phyloP scores from a whole-genome alignment of 2,888 invertebrate genomes.

The Rotaria socialis region DNA sequence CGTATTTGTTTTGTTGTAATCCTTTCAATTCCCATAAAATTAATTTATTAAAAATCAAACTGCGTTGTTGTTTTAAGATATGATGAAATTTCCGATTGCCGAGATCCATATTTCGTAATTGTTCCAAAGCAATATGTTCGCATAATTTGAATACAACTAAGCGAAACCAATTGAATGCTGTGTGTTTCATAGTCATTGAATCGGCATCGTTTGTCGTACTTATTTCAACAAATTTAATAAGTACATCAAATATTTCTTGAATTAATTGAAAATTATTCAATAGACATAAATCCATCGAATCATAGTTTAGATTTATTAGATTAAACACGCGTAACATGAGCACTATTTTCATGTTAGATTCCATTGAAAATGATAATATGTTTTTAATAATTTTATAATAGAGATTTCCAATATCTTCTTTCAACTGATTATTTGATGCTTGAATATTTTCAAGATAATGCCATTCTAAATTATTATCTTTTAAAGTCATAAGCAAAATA shows the following conservation, averaged over 20 bases:
- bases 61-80: background rate
- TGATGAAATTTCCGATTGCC: background rate
- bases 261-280: background rate
- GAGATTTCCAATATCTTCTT: background rate
- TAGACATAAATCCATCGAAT: background rate
- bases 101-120: background rate
- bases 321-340: background rate
- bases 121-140: background rate
- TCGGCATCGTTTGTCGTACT: no score
- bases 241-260: background rate
- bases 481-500: background rate
- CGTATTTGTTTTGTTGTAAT: background rate
- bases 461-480: background rate
- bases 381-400: constrained; percentile 8
- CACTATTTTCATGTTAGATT: background rate
- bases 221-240: background rate
- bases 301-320: background rate
- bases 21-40: background rate
- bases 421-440: background rate
- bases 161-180: background rate
- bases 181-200: background rate
- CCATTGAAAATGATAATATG: background rate
- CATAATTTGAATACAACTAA: background rate
- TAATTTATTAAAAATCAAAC: background rate
- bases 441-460: background rate